Evolutionary conservation across 2,888 invertebrate genomes (phyloP).

Genomic region (Megastigmus dorsalis): DNA sequence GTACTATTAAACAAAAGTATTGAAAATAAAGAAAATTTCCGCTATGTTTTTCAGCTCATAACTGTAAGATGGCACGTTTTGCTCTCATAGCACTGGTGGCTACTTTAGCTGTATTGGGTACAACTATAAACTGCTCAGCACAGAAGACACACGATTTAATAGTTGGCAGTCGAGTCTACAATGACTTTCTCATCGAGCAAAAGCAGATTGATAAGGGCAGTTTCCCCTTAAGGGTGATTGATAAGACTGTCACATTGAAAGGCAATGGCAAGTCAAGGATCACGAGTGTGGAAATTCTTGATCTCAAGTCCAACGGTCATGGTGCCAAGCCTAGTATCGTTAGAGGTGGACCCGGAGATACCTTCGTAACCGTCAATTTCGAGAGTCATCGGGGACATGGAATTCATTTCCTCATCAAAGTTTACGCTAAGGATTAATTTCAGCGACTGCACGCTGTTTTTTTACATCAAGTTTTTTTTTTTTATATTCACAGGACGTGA

Average conservation of each 20-base stretch:
- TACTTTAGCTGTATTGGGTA: too few species aligned
- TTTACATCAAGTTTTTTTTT: too few species aligned
- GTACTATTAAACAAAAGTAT: too few species aligned
- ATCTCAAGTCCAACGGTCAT: background rate
- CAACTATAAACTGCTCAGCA: too few species aligned
- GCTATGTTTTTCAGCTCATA: too few species aligned
- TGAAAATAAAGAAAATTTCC: too few species aligned
- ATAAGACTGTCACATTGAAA: background rate
- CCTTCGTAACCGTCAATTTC: constrained; percentile 7
- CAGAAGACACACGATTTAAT: background rate
- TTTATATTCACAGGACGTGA: too few species aligned
- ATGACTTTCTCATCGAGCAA: constrained; percentile 13
- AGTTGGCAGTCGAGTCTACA: background rate
- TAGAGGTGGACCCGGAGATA: background rate
- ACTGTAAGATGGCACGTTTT: too few species aligned
- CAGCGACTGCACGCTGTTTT: background rate
- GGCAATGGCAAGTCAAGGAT: background rate
- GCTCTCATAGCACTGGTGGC: background rate
- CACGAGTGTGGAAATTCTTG: constrained; percentile 7
- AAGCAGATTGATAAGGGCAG: background rate
- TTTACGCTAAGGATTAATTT: constrained; percentile 9
- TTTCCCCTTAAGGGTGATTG: background rate
- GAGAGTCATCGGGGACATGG: constrained; percentile 17
- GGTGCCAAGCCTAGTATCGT: constrained; percentile 1
- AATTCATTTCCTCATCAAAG: constrained; percentile 26